Percentiles rank a stretch among this genome's conserved stretches.
Conservation (phyloP, 2,797 vertebrate species). For the Ceryle rudis region DNA sequence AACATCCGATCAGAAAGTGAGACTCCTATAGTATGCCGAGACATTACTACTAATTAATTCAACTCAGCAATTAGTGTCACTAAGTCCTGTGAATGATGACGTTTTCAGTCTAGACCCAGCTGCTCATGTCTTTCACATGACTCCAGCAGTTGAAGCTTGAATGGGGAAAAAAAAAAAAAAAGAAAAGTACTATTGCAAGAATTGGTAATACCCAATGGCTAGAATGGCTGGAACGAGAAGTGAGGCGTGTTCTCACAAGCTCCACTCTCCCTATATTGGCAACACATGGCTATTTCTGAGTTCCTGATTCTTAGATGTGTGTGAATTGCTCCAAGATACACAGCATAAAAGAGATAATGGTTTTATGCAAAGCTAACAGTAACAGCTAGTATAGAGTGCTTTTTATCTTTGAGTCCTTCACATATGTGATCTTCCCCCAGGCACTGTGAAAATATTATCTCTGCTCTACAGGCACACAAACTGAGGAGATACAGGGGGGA, state of each 20-base stretch:
- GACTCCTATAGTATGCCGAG: neutral
- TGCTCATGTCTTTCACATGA: neutral
- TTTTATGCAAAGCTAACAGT: neutral
- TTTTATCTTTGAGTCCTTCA: slow-evolving; percentile 36
- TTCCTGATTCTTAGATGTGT: neutral
- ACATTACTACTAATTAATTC: neutral
- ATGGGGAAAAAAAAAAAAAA: neutral
- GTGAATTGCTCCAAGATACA: neutral
- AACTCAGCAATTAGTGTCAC: neutral
- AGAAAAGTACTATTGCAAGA: neutral
- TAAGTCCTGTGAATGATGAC: neutral
- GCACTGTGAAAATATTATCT: slow-evolving; percentile 2
- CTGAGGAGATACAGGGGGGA: neutral
- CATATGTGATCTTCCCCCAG: neutral
- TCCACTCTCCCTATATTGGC: neutral
- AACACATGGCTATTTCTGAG: neutral
- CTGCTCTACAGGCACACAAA: slow-evolving; percentile 17
- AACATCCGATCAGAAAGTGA: neutral
- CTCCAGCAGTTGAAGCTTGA: neutral
- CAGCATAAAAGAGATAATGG: neutral
- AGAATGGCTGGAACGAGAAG: neutral
- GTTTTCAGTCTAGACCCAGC: neutral
- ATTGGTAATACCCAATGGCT: neutral
- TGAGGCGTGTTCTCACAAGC: neutral
- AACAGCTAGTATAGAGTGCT: neutral